These are phyloP conservation scores for Nymphalis polychloros DNA, from an alignment of 2,888 invertebrate genomes.

Conservation along the genomic window DNA sequence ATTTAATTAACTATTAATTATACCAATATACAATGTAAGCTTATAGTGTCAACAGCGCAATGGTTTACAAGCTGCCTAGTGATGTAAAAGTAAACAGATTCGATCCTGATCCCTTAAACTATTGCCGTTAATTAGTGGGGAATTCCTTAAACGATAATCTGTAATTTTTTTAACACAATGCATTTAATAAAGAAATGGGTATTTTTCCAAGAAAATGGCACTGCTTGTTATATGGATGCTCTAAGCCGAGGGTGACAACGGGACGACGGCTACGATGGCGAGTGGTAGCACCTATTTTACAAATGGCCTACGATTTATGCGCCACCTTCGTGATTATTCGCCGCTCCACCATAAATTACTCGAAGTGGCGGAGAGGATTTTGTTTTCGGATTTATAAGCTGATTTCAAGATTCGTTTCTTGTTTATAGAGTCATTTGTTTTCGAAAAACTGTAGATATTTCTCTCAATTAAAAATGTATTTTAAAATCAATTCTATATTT, in stretches of 20 bases:
- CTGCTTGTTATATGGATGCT: constrained; percentile 4
- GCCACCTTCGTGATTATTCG: constrained; percentile 79
- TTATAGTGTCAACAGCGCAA: no score
- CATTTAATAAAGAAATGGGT: constrained; percentile 1
- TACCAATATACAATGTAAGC: no score
- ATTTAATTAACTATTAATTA: no score
- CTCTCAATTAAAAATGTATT: neutral
- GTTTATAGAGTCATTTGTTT: constrained; percentile 11
- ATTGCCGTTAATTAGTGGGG: no score
- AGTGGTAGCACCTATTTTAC: constrained; percentile 79
- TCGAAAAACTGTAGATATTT: neutral
- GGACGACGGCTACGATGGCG: constrained; percentile 34
- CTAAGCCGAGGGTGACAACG: constrained; percentile 58
- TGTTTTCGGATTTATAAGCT: constrained; percentile 77
- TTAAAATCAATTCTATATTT: no score
- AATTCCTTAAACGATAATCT: no score
- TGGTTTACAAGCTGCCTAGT: no score
- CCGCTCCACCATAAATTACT: constrained; percentile 76
- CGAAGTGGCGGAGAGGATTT: constrained; percentile 70
- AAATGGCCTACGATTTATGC: constrained; percentile 80
- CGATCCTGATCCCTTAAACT: no score
- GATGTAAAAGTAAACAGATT: no score
- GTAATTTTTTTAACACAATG: neutral
- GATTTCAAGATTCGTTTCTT: constrained; percentile 58
- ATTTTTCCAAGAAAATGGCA: neutral